phyloP scores from a whole-genome alignment of 2,797 vertebrate species.

The Naso thynnoides region DNA sequence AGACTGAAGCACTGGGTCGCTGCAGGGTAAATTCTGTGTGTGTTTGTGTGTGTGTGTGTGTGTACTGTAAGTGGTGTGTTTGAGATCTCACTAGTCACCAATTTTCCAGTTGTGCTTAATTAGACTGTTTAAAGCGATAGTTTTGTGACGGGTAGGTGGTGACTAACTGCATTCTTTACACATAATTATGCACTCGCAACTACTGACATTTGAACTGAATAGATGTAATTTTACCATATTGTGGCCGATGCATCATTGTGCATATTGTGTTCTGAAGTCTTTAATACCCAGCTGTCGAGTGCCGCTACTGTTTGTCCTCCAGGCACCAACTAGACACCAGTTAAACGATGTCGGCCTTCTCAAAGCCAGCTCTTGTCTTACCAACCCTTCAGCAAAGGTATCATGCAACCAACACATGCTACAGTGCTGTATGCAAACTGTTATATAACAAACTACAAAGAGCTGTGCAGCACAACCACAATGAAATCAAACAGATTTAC shows the following conservation, averaged over 20 bases:
- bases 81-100: constrained; percentile 44
- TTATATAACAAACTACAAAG: constrained; percentile 57
- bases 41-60: constrained; percentile 20
- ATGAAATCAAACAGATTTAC: constrained; percentile 47
- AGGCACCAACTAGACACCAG: constrained; percentile 47
- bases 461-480: constrained; percentile 7
- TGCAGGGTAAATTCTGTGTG: constrained; percentile 31
- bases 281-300: constrained; percentile 26
- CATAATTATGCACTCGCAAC: constrained; percentile 53
- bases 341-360: constrained; percentile 32
- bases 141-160: constrained; percentile 34
- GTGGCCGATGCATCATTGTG: constrained; percentile 36
- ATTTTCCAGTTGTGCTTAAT: constrained; percentile 52
- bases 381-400: constrained; percentile 42
- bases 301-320: constrained; percentile 37
- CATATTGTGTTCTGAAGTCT: constrained; percentile 43
- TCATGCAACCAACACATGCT: constrained; percentile 38
- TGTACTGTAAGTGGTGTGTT: constrained; percentile 22
- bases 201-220: constrained; percentile 28
- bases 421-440: constrained; percentile 29
- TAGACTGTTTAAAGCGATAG: constrained; percentile 53
- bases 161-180: constrained; percentile 51
- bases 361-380: constrained; percentile 42
- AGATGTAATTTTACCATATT: constrained; percentile 50
- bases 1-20: constrained; percentile 54